Base-by-base conservation (phyloP, 2,113 vertebrate genomes). In the Chitala chitala region DNA sequence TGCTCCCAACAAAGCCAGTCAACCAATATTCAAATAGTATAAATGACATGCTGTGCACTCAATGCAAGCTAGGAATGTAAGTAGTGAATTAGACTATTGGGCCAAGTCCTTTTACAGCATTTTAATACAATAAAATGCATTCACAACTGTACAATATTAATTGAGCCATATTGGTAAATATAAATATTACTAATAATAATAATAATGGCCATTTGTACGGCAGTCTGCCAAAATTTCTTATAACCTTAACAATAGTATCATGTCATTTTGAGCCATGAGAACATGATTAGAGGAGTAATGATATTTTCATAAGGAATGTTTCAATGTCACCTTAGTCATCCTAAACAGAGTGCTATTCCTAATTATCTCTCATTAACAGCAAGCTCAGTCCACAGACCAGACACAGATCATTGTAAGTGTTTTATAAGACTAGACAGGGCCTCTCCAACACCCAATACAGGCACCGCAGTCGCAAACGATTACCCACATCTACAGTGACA, bases 401-500 rank as follows among this genome's bases (percentile, higher is more conserved):
- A 63, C 33, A 29, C 59, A n/a, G n/a, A 63, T 38, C 59, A 63
- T 63, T 63, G 6, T 13, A 33, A 33, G 15, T 63, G 59, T 63
- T 63, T 63, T 38, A 33, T 63, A 63, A 63, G 59, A 36, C 59
- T 29, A 63, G 33, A 63, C 17, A 33, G 59, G 59, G 31, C 31
- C 59, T 63, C 59, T 38, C 20, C 59, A 15, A 33, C 31, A 63
- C 59, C 59, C 20, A 33, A 33, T 63, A 33, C 17, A 63, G 59
- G 15, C 59, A 63, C 59, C 59, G 29, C 31, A 33, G 59, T 63
- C 29, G 33, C 38, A 63, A 63, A 63, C 38, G 59, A 63, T 63
- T 63, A 63, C 20, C 59, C 59, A 33, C 38, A 63, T 63, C 59
- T 63, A 63, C 59, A 63, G 59, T 63, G 33, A 63, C 59, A 63